phyloP scores from a whole-genome alignment of 2,113 vertebrate species.

The Zeus faber region DNA sequence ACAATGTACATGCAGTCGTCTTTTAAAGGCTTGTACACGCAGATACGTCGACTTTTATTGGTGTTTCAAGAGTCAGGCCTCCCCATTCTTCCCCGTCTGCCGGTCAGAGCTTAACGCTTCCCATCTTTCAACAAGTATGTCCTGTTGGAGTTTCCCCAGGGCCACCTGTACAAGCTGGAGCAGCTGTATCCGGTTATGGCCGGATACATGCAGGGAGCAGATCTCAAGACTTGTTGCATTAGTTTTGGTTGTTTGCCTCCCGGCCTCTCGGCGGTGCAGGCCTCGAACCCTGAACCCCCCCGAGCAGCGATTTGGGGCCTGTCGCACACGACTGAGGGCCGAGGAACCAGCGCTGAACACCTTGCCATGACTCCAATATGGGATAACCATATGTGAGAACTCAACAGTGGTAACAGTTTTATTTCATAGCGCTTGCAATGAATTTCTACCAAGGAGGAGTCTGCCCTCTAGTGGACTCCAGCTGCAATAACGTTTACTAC shows the following conservation, averaged over 20 bases:
- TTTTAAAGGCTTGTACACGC: too few species aligned
- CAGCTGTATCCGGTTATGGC: conserved; percentile 54
- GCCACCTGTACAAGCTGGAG: conserved; percentile 29
- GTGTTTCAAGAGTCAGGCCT: conserved; percentile 3
- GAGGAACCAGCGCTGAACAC: too few species aligned
- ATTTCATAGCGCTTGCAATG: background rate
- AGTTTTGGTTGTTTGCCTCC: conserved; percentile 39
- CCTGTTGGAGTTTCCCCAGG: conserved; percentile 23
- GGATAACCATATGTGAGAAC: background rate
- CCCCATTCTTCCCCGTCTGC: conserved; percentile 25
- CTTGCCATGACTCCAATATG: too few species aligned
- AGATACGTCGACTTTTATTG: background rate
- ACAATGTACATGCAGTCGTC: too few species aligned
- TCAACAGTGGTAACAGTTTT: background rate
- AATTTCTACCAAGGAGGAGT: background rate
- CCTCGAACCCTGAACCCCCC: conserved; percentile 24
- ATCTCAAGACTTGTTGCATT: conserved; percentile 55
- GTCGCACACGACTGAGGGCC: conserved; percentile 1
- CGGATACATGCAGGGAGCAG: conserved; percentile 35
- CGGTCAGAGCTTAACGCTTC: conserved; percentile 23
- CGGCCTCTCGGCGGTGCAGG: conserved; percentile 3
- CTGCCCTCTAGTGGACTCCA: conserved; percentile 62
- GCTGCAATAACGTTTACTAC: conserved; percentile 3
- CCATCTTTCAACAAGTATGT: conserved; percentile 38
- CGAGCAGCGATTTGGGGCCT: conserved; percentile 11